Conservation (phyloP, 2,113 vertebrate genomes). For the Plecturocebus donacophilus region DNA sequence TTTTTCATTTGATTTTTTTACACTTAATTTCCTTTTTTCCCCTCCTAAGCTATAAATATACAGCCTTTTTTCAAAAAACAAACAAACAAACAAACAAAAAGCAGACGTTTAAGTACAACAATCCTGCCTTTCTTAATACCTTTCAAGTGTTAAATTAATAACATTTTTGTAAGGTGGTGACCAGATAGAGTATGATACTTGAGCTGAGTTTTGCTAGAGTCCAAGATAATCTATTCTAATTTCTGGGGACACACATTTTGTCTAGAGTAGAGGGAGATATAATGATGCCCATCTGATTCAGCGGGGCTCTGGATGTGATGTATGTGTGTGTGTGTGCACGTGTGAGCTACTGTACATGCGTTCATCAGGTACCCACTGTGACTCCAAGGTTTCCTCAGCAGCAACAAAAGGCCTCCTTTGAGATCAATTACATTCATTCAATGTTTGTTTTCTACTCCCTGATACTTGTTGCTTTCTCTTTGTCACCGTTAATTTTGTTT, state of each 20-base stretch:
- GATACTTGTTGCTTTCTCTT: neutral
- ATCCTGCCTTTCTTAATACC: conserved; percentile 71
- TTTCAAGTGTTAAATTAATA: conserved; percentile 80
- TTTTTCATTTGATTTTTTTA: conserved; percentile 55
- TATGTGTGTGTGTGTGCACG: neutral
- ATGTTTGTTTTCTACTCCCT: conserved; percentile 51
- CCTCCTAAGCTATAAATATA: conserved; percentile 47
- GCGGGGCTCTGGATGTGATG: neutral
- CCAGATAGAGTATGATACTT: conserved; percentile 45
- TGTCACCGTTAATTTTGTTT: conserved; percentile 74
- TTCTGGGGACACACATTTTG: conserved; percentile 50
- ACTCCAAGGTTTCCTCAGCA: conserved; percentile 30
- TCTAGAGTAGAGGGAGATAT: conserved; percentile 35
- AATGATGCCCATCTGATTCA: neutral
- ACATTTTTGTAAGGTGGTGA: conserved; percentile 78
- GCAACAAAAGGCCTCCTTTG: neutral
- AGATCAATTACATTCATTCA: conserved; percentile 44
- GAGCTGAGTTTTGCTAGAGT: conserved; percentile 62
- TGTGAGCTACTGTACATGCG: neutral
- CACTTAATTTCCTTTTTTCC: conserved; percentile 46
- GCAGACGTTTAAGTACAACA: conserved; percentile 65
- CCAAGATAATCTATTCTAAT: conserved; percentile 72
- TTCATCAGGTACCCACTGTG: neutral
- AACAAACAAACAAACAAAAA: conserved; percentile 54
- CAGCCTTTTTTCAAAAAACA: conserved; percentile 51